Conservation (phyloP, 2,113 vertebrate species). For the Tricholaema leucomelas region DNA sequence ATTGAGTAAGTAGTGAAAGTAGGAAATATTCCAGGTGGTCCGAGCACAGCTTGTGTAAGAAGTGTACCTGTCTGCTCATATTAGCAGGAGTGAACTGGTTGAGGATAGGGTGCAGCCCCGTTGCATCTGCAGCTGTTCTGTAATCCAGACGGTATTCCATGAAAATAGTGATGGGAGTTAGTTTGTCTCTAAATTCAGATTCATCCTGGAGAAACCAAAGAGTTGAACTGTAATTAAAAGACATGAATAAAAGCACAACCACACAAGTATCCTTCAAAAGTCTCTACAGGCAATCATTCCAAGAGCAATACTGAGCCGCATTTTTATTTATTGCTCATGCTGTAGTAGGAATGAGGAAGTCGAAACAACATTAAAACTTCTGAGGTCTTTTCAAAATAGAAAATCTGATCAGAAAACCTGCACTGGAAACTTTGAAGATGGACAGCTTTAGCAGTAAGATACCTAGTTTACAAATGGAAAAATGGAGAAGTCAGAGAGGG, state of each 20-base stretch:
- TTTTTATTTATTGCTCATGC: neutral
- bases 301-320: neutral
- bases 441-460: neutral
- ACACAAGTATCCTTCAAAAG: neutral
- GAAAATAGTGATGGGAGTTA: constrained; percentile 92
- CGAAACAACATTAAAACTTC: neutral
- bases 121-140: constrained; percentile 79
- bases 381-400: neutral
- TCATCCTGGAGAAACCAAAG: constrained; percentile 81
- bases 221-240: neutral
- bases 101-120: constrained; percentile 88
- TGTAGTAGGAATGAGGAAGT: neutral
- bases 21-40: neutral
- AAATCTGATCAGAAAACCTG: neutral
- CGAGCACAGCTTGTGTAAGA: neutral
- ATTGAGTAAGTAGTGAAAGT: neutral
- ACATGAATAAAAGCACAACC: neutral
- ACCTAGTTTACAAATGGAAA: neutral
- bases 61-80: constrained; percentile 88
- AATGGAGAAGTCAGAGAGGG: neutral
- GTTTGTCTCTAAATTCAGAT: constrained; percentile 94
- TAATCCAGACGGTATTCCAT: constrained; percentile 94
- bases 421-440: neutral
- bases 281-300: neutral
- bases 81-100: constrained; percentile 88